A percentile compares a stretch with the other conserved stretches of the same genome.
Conservation (phyloP, 2,797 vertebrate species). For the Babyrousa celebensis region DNA sequence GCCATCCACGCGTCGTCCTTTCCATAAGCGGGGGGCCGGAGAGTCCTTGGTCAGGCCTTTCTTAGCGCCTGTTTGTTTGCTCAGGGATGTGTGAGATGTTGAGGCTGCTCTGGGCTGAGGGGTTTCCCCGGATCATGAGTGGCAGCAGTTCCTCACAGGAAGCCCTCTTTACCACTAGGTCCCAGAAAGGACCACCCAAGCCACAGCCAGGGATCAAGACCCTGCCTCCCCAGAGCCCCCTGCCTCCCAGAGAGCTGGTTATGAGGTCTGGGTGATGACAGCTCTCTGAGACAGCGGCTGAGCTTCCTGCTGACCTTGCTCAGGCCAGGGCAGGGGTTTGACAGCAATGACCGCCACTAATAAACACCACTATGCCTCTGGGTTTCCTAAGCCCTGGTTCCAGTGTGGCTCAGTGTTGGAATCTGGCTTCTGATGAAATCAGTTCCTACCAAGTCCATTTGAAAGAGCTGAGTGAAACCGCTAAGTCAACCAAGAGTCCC, state of each 20-base stretch:
- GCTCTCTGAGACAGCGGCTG: neutral
- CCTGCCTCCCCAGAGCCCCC: rapidly evolving
- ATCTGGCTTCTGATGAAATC: neutral
- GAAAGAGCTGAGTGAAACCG: neutral
- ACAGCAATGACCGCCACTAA: neutral
- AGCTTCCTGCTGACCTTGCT: neutral
- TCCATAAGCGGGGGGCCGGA: neutral
- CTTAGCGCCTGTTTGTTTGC: neutral
- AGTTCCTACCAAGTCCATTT: neutral
- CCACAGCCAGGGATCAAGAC: rapidly evolving
- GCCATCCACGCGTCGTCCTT: rapidly evolving
- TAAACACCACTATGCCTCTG: neutral
- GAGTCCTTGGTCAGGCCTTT: neutral
- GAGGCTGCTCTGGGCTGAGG: neutral
- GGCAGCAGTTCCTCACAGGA: rapidly evolving
- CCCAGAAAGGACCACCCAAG: neutral
- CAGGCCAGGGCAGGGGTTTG: neutral
- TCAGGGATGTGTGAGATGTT: neutral
- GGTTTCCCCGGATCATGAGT: neutral
- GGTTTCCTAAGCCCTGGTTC: neutral
- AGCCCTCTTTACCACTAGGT: neutral
- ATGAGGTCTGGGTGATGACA: neutral
- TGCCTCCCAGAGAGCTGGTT: neutral
- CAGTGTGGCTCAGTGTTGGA: neutral
- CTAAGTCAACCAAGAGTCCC: neutral